Evolutionary conservation across 2,797 vertebrate species (phyloP).

Genomic region (Epinephelus malabaricus): DNA sequence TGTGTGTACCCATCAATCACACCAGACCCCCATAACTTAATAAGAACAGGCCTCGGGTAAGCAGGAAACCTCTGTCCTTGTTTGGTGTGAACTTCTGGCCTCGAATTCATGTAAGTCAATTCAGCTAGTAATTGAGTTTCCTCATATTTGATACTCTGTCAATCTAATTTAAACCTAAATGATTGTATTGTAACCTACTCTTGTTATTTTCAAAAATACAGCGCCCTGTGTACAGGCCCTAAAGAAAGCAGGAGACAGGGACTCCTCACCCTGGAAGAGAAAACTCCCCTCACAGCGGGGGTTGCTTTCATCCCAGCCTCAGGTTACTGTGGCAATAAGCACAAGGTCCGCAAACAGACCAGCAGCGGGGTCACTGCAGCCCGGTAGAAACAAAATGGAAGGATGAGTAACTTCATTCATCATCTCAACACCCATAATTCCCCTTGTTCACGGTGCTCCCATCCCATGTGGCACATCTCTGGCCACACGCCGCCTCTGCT

Average conservation of each 20-base stretch:
- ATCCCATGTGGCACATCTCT: constrained; percentile 52
- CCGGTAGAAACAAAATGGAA: constrained; percentile 59
- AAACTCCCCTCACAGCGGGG: constrained; percentile 57
- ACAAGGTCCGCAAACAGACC: constrained; percentile 34
- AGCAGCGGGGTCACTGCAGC: constrained; percentile 32
- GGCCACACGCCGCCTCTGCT: constrained; percentile 40
- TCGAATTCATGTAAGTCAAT: constrained; percentile 67
- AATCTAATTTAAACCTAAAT: constrained; percentile 80
- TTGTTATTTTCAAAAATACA: constrained; percentile 77
- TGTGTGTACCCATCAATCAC: constrained; percentile 66
- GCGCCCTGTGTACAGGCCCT: constrained; percentile 50
- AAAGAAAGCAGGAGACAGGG: constrained; percentile 56
- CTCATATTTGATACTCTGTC: constrained; percentile 77
- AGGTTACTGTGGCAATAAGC: constrained; percentile 79
- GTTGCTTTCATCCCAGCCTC: constrained; percentile 70
- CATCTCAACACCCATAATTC: constrained; percentile 46
- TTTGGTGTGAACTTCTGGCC: constrained; percentile 75
- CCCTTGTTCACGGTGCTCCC: constrained; percentile 40
- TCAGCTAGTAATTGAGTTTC: constrained; percentile 79
- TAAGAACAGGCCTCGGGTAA: constrained; percentile 58
- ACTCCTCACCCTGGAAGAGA: constrained; percentile 50
- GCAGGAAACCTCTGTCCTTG: constrained; percentile 66
- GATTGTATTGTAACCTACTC: constrained; percentile 74
- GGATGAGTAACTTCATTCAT: constrained; percentile 75
- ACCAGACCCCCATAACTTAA: constrained; percentile 62